phyloP scores from a whole-genome alignment of 2,113 vertebrate species.

The Nothoprocta pentlandii region DNA sequence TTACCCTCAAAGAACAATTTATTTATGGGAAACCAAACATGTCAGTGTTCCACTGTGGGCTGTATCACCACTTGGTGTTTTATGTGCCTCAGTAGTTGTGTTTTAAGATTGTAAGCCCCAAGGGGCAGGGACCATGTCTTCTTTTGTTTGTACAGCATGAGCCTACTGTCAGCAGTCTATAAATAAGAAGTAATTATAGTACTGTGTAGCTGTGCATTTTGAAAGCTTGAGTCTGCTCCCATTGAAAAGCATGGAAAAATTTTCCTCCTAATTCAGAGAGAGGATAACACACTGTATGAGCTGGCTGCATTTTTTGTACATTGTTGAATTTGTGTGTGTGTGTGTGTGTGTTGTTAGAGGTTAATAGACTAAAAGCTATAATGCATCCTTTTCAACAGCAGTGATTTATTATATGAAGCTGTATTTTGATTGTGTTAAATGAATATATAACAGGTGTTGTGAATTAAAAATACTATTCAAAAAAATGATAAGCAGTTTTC shows the following conservation, averaged over 20 bases:
- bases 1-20: neutral
- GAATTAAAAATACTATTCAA: slow-evolving; percentile 40
- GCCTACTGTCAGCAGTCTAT: slow-evolving; percentile 69
- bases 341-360: neutral
- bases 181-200: slow-evolving; percentile 66
- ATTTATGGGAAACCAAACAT: slow-evolving; percentile 60
- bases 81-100: slow-evolving; percentile 64
- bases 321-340: neutral
- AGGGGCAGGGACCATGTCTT: slow-evolving; percentile 63
- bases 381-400: slow-evolving; percentile 9
- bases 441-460: neutral
- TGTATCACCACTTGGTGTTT: slow-evolving; percentile 62
- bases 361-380: slow-evolving; percentile 29
- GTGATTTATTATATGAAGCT: neutral
- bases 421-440: slow-evolving; percentile 24
- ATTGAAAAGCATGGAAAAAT: slow-evolving; percentile 37
- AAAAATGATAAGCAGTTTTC: slow-evolving; percentile 59
- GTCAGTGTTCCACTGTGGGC: slow-evolving; percentile 32
- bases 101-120: slow-evolving; percentile 67
- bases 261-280: slow-evolving; percentile 23
- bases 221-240: slow-evolving; percentile 39
- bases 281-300: slow-evolving; percentile 12
- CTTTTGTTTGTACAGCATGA: slow-evolving; percentile 64
- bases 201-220: slow-evolving; percentile 51
- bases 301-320: neutral